Percentiles rank a stretch among this genome's conserved stretches.
Evolutionary conservation across 2,797 vertebrate species (phyloP).

Genomic region (Chaunax sp.): DNA sequence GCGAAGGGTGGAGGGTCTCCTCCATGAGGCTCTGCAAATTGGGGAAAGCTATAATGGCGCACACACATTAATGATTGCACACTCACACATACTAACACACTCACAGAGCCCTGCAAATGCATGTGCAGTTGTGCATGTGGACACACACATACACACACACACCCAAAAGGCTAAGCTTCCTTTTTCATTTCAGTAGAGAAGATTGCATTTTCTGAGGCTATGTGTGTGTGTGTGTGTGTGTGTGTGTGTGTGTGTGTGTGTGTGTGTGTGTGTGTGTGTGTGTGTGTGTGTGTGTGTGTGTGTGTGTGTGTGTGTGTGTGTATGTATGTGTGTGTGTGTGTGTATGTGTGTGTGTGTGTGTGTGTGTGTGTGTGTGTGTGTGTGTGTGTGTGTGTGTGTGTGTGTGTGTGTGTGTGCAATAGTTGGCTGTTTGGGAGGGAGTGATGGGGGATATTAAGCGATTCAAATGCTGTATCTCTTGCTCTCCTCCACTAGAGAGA

Average conservation of each 20-base stretch:
- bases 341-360: slow-evolving; percentile 27
- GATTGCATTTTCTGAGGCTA: slow-evolving; percentile 75
- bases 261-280: slow-evolving; percentile 28
- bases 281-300: slow-evolving; percentile 29
- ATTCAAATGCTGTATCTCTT: slow-evolving; percentile 74
- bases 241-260: slow-evolving; percentile 24
- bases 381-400: slow-evolving; percentile 34
- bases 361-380: slow-evolving; percentile 23
- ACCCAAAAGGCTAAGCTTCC: slow-evolving; percentile 70
- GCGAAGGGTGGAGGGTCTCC: slow-evolving; percentile 44
- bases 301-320: slow-evolving; percentile 34
- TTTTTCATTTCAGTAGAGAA: slow-evolving; percentile 81
- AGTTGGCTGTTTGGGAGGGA: slow-evolving; percentile 69
- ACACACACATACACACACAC: slow-evolving; percentile 36
- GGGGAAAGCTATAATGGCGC: slow-evolving; percentile 57
- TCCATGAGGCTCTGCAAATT: slow-evolving; percentile 69
- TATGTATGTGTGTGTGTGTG: slow-evolving; percentile 16
- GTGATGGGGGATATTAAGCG: slow-evolving; percentile 77
- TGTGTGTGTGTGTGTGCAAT: slow-evolving; percentile 52
- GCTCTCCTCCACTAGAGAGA: slow-evolving; percentile 64
- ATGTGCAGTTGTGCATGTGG: slow-evolving; percentile 22
- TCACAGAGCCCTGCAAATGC: slow-evolving; percentile 25
- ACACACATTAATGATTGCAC: slow-evolving; percentile 24
- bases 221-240: slow-evolving; percentile 24
- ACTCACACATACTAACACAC: neutral